Conservation (phyloP, 1,140 invertebrate genomes). For the Pseudomyrmex cubaensis region DNA sequence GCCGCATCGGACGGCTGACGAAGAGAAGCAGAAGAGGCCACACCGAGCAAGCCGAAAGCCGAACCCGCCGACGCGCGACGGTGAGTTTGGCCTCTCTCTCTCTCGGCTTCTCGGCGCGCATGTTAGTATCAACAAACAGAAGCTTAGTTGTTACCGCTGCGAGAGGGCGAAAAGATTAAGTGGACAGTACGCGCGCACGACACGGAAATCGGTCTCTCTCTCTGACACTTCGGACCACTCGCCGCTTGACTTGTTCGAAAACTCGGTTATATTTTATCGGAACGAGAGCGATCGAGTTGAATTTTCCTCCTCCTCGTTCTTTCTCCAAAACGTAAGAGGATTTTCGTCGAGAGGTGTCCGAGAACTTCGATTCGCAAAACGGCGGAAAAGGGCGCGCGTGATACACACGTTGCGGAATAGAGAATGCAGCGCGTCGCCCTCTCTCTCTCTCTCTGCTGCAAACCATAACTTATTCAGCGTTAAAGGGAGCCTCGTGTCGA, state of each 20-base stretch:
- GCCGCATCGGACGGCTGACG: constrained; percentile 41
- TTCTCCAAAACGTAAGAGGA: too few relatives aligned
- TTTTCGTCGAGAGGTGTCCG: too few relatives aligned
- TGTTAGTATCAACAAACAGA: constrained; percentile 75
- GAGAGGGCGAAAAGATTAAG: constrained; percentile 60
- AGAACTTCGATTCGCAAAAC: not conserved
- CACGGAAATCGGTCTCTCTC: constrained; percentile 16
- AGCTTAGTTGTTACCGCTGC: constrained; percentile 72
- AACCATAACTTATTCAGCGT: constrained; percentile 80
- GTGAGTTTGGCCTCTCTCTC: constrained; percentile 49
- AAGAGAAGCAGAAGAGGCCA: constrained; percentile 44
- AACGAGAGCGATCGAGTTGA: too few relatives aligned
- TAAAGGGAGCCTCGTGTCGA: constrained; percentile 67
- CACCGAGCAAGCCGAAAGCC: constrained; percentile 64
- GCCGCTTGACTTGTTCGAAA: not conserved
- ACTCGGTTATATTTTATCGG: too few relatives aligned
- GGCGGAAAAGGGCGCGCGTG: not conserved
- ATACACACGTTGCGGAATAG: constrained; percentile 2
- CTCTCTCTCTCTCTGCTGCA: constrained; percentile 24
- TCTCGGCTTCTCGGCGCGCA: constrained; percentile 43
- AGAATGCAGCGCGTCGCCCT: constrained; percentile 57
- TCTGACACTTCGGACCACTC: not conserved
- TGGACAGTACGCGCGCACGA: constrained; percentile 40
- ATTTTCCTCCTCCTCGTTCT: too few relatives aligned
- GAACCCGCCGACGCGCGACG: constrained; percentile 72